Conservation (phyloP, 2,113 vertebrate species). For the Colaptes auratus region DNA sequence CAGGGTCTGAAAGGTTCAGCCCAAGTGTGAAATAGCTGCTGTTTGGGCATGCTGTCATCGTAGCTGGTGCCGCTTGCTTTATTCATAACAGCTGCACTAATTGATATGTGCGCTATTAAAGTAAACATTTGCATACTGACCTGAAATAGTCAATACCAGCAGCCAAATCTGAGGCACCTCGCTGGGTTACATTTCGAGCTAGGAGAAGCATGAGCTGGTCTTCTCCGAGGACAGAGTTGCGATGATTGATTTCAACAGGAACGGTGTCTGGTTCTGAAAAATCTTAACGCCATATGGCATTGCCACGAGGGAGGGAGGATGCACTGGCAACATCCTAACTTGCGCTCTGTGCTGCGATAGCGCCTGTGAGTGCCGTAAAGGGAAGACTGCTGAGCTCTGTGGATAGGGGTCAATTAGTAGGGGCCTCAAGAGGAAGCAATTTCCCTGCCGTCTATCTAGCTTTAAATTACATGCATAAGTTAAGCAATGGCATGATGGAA, state of each 20-base stretch:
- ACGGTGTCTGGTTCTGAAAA: neutral
- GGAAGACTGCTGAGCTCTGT: conserved; percentile 72
- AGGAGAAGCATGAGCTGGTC: neutral
- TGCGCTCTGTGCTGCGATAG: conserved; percentile 15
- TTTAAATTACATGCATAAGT: conserved; percentile 52
- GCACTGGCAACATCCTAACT: conserved; percentile 26
- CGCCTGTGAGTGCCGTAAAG: conserved; percentile 28
- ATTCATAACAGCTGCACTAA: neutral
- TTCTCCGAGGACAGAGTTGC: neutral
- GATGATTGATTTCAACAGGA: conserved; percentile 38
- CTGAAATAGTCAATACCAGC: neutral
- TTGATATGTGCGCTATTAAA: neutral
- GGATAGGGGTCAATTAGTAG: conserved; percentile 73
- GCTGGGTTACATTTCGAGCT: neutral
- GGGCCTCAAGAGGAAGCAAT: conserved; percentile 60
- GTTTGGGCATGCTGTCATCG: neutral
- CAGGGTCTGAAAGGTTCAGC: neutral
- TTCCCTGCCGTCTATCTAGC: conserved; percentile 32
- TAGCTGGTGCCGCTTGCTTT: neutral
- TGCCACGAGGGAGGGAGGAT: conserved; percentile 38
- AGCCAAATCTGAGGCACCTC: neutral
- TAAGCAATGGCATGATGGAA: neutral
- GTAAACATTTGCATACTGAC: neutral
- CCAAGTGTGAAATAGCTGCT: neutral
- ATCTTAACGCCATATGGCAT: conserved; percentile 28